Base-by-base conservation (phyloP, 2,888 invertebrate genomes). In the Allolobophora icterica region DNA sequence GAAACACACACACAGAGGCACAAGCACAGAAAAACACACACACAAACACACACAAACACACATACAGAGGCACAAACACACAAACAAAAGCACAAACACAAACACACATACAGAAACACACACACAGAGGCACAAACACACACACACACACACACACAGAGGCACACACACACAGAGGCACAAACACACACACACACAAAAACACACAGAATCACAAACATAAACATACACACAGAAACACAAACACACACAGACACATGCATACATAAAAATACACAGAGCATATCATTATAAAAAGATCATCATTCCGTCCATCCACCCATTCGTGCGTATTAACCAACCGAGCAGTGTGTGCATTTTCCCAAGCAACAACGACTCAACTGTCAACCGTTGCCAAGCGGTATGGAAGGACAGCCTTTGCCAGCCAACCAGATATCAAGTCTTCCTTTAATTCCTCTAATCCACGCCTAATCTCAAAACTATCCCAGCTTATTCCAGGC, bases 381-480 rank as follows among this genome's bases (percentile, higher is more conserved):
- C n/a, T 71, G 71, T 71, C 71, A n/a, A n/a, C 71, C 71, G 71
- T n/a, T 30, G n/a, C 30, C n/a, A n/a, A 71, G 71, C 71, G n/a
- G 71, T 8, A 8, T n/a, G n/a, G 71, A 71, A n/a, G 71, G 8
- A 21, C 24, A 24, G 38, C 38, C 38, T 38, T 52, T 24, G 52
- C 71, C 8, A 8, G 71, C 2, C 71, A 71, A 30, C 8, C n/a
- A 71, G 71, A 71, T 6, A 71, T 71, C 71, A 71, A 71, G 71
- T 71, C 71, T 71, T 71, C 71, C 30, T 71, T 71, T 71, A 71
- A 71, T 71, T 71, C 71, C 71, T n/a, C 2, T 71, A 30, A 71
- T 71, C 71, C n/a, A 71, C 71, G n/a, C n/a, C 71, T 71, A 71
- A 71, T 71, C 30, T n/a, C n/a, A 71, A 71, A 71, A n/a, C n/a